Conservation (phyloP, 2,888 invertebrate species). For the Mystacides longicornis region DNA sequence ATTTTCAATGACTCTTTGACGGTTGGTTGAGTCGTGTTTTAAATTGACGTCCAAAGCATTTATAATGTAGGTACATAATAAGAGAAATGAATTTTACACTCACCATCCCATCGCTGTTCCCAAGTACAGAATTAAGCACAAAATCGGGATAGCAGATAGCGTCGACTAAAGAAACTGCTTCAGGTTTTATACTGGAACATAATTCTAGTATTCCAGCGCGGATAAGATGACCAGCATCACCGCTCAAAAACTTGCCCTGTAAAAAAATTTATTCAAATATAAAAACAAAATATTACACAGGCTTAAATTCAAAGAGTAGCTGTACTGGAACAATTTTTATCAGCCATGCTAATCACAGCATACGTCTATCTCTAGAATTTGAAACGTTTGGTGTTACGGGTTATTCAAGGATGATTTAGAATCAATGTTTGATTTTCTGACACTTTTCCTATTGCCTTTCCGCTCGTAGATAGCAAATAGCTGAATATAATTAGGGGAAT, state of each 20-base stretch:
- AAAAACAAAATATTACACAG: not conserved
- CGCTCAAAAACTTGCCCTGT: slow-evolving; percentile 54
- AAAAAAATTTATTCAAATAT: no score
- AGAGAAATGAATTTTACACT: no score
- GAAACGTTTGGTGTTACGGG: no score
- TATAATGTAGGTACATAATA: no score
- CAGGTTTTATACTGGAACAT: slow-evolving; percentile 56
- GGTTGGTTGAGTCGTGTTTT: no score
- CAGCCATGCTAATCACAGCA: no score
- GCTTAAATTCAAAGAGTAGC: not conserved
- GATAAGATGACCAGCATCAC: slow-evolving; percentile 51
- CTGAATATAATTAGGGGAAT: not conserved
- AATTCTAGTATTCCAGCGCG: slow-evolving; percentile 60
- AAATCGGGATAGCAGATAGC: slow-evolving; percentile 83
- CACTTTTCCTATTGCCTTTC: no score
- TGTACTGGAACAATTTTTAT: not conserved
- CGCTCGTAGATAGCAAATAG: not conserved
- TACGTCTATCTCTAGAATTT: no score
- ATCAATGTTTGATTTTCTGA: no score
- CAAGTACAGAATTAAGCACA: slow-evolving; percentile 81
- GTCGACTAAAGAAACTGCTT: slow-evolving; percentile 72
- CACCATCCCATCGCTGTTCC: slow-evolving; percentile 79
- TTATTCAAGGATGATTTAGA: no score
- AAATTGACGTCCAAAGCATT: no score
- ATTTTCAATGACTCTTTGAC: no score